Conservation (phyloP, 2,113 vertebrate species). For the Macrotis lagotis region DNA sequence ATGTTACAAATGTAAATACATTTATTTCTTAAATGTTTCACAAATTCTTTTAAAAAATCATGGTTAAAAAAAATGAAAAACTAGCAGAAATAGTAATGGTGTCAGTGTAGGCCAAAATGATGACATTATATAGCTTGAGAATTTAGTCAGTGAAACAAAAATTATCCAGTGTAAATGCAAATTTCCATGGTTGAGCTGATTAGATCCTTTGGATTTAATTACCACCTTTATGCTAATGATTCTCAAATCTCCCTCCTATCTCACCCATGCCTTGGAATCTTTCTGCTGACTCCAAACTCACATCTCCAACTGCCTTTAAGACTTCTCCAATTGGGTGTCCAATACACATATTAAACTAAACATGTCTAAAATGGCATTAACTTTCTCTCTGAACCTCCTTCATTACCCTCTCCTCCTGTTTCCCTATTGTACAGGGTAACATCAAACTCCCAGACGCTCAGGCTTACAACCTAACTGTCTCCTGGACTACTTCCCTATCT, state of each 20-base stretch:
- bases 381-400: neutral
- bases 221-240: neutral
- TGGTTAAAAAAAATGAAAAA: slow-evolving; percentile 20
- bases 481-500: neutral
- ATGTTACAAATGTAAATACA: neutral
- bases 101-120: neutral
- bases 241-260: neutral
- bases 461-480: neutral
- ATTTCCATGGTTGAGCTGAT: neutral
- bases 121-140: neutral
- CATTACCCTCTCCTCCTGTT: neutral
- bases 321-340: neutral
- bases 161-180: slow-evolving; percentile 19
- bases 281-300: neutral
- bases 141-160: slow-evolving; percentile 31
- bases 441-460: neutral
- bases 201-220: neutral
- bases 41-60: slow-evolving; percentile 15
- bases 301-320: neutral
- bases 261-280: neutral
- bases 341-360: neutral
- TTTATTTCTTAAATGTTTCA: slow-evolving; percentile 39
- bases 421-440: neutral
- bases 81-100: neutral
- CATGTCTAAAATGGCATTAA: neutral